phyloP scores from a whole-genome alignment of 2,888 invertebrate genomes.

The Eupithecia subumbrata region DNA sequence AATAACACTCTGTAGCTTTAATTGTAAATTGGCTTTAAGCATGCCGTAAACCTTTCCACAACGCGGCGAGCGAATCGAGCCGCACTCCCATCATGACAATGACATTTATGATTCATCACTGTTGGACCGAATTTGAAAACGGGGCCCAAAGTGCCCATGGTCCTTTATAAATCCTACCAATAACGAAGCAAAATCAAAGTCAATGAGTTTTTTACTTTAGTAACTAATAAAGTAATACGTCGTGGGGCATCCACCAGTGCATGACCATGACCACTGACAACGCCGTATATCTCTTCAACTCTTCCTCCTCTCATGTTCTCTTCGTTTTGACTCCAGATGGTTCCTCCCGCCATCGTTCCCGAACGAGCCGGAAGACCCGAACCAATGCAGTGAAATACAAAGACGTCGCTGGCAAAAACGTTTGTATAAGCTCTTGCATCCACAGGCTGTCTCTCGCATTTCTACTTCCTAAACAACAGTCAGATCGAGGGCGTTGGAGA shows the following conservation, averaged over 20 bases:
- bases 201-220: too few relatives aligned
- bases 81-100: too few relatives aligned
- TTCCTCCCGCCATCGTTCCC: constrained; percentile 65
- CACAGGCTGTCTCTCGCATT: constrained; percentile 22
- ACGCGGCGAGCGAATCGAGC: too few relatives aligned
- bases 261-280: neutral
- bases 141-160: too few relatives aligned
- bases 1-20: too few relatives aligned
- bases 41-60: too few relatives aligned
- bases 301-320: neutral
- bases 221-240: too few relatives aligned
- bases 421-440: constrained; percentile 57
- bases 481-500: neutral
- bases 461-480: neutral
- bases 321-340: constrained; percentile 39
- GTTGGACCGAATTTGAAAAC: too few relatives aligned
- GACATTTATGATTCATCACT: too few relatives aligned
- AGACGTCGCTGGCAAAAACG: constrained; percentile 69
- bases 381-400: constrained; percentile 63
- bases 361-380: constrained; percentile 52
- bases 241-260: neutral
- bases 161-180: too few relatives aligned
- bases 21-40: too few relatives aligned
- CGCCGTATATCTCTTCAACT: neutral
- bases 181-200: too few relatives aligned